Conservation (phyloP, 2,113 vertebrate genomes). For the Anolis sagrei region DNA sequence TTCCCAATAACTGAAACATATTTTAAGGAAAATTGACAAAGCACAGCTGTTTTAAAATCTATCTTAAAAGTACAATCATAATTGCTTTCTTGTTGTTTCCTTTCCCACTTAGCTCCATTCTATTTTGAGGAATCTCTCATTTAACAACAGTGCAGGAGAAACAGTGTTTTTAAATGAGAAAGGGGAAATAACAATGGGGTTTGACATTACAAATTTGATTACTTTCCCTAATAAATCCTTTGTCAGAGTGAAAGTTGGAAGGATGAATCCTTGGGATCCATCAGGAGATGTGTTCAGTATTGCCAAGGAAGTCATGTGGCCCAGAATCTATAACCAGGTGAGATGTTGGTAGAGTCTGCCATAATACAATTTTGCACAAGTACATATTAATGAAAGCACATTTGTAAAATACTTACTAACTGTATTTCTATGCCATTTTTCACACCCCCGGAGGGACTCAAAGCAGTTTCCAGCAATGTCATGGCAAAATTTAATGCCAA, state of each 20-base stretch:
- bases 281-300: background rate
- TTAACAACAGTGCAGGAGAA: conserved; percentile 30
- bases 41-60: background rate
- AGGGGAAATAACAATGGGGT: conserved; percentile 4
- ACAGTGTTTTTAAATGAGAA: background rate
- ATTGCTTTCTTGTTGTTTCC: background rate
- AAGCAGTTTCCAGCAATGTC: too few relatives aligned
- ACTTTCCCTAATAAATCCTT: conserved; percentile 25
- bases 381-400: background rate
- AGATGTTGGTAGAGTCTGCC: background rate
- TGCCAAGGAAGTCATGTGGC: background rate
- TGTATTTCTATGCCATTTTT: too few relatives aligned
- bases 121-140: conserved; percentile 1
- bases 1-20: too few relatives aligned
- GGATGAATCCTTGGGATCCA: background rate
- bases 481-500: too few relatives aligned
- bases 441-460: too few relatives aligned
- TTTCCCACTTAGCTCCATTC: background rate
- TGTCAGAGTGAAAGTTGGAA: conserved; percentile 18
- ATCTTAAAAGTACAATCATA: background rate
- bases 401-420: background rate
- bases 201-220: conserved; percentile 28
- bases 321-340: conserved; percentile 20
- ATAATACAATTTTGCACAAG: background rate
- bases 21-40: too few relatives aligned